Conservation (phyloP, 2,113 vertebrate genomes). For the Egretta garzetta region DNA sequence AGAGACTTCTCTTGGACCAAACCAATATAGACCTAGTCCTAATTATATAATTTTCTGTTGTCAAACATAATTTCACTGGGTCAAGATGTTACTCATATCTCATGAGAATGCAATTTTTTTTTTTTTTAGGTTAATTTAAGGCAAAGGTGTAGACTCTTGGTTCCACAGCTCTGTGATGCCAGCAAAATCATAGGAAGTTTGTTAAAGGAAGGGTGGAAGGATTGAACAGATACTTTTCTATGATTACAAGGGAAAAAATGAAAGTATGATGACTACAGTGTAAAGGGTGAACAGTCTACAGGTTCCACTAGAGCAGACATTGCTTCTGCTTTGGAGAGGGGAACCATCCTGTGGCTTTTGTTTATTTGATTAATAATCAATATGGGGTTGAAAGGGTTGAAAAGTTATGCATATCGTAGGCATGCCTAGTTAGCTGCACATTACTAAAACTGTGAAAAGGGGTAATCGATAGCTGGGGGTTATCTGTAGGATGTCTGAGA, state of each 20-base stretch:
- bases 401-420: rapidly evolving
- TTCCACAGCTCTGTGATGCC: background rate
- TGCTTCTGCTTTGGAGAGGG: background rate
- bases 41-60: background rate
- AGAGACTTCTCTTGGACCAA: background rate
- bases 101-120: background rate
- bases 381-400: background rate
- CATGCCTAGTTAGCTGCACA: background rate
- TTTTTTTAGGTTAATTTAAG: background rate
- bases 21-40: background rate
- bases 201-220: background rate
- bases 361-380: background rate
- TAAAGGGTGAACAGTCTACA: background rate
- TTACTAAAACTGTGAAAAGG: background rate
- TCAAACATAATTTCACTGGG: background rate
- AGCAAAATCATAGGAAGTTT: background rate
- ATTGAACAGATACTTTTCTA: background rate
- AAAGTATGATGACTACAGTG: background rate
- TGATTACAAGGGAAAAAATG: background rate
- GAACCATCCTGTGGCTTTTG: background rate
- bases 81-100: background rate
- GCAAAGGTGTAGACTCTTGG: background rate
- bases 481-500: background rate
- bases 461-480: background rate
- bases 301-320: background rate